Evolutionary conservation across 2,888 invertebrate species (phyloP).

Genomic region (Spisula subtruncata): DNA sequence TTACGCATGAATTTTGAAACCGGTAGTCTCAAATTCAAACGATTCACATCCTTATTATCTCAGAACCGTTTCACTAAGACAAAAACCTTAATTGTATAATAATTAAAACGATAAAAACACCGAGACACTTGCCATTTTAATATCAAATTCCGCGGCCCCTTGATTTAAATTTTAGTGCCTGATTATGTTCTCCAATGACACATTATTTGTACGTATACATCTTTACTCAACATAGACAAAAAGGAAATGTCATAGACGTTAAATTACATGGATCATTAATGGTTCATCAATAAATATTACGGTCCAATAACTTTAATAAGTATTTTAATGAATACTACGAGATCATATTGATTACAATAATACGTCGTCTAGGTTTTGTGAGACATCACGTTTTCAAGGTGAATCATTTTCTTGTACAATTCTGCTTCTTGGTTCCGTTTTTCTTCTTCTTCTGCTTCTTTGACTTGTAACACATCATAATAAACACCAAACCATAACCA

Average conservation of each 20-base stretch:
- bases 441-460: too few species aligned
- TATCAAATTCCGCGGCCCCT: neutral
- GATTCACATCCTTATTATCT: too few species aligned
- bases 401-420: too few species aligned
- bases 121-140: neutral
- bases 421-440: too few species aligned
- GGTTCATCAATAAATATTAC: neutral
- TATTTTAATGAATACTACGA: neutral
- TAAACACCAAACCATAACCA: too few species aligned
- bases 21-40: too few species aligned
- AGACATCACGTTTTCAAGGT: too few species aligned
- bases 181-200: neutral
- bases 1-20: too few species aligned
- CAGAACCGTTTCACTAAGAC: neutral
- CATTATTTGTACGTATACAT: neutral
- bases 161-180: neutral
- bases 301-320: neutral
- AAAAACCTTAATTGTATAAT: neutral
- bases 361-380: too few species aligned
- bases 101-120: too few species aligned
- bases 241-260: neutral
- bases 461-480: too few species aligned
- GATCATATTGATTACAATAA: neutral
- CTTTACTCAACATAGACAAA: neutral
- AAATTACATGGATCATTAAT: neutral